Base-by-base conservation (phyloP, 2,113 vertebrate species). In the Tauraco erythrolophus region DNA sequence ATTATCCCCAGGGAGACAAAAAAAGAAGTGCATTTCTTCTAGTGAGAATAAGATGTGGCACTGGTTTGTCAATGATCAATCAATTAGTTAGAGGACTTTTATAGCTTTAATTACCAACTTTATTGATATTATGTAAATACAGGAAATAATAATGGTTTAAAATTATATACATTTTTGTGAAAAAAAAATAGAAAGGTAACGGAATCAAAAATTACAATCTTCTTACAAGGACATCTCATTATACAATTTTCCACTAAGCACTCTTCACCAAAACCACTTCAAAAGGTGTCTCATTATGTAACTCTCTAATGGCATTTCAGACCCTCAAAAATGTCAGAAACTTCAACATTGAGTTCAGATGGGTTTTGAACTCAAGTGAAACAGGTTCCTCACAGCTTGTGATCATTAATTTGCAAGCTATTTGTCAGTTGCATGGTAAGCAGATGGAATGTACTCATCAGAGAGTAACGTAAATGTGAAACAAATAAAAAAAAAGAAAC, bases 351-450 rank as follows among this genome's bases (percentile, higher is more conserved):
- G 60, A 90, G 56, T 71, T 94, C 74, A 76, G 25, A 41, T 35
- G 30, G 51, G 23, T 68, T 94, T 93, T 93, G 65, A 93, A 68
- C 56, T 88, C 39, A 35, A 60, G 17, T 43, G 48, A 90, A 90
- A 76, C 57, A 83, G 51, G 35, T 76, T 92, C 39, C 39, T 89
- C 81, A 66, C 88, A 93, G 84, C 69, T 82, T 94, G 88, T 85
- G 78, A 85, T 92, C 56, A 92, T 84, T 95, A 93, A 96, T 95
- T 92, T 96, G 69, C 65, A 90, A 79, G 15, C 19, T 92, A 71
- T 88, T 92, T 90, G n/a, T 92, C 78, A 92, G 16, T 46, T 90
- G 65, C 23, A 31, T 39, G 30, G 84, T 48, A 90, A 89, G 61
- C 65, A 95, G 88, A 89, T 94, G 70, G 70, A 92, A 79, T 64